Evolutionary conservation across 2,888 invertebrate species (phyloP), one percentile per base, ranked within the genome.

Genomic region (Apamea monoglypha): DNA sequence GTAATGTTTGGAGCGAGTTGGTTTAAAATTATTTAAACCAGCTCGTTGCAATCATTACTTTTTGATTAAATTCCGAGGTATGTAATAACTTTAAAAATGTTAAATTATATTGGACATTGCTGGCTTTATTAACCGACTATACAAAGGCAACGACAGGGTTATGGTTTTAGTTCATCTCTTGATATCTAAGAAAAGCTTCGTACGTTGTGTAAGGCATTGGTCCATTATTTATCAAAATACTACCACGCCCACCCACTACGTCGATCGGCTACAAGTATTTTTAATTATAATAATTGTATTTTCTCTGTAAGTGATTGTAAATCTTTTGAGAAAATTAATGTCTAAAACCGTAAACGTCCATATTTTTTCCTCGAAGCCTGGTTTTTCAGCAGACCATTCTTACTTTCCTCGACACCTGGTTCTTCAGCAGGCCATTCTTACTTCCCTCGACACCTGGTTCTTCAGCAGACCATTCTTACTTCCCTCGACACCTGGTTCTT

Each of bases 21-120:
- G n/a, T n/a, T n/a, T n/a, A n/a, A n/a, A 67, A 36, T 74, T 50
- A 50, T 79, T n/a, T 47, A 47, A 47, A 29, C 32, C 25, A 77
- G 18, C 40, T 36, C 44, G 74, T 68, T 47, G 16, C 2, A 66
- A 74, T 68, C 44, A 32, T 25, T 66, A 80, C 80, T 80, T 68
- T 80, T 81, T 63, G 61, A 81, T 80, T 81, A 74, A 47, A 81
- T 81, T 63, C 61, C 36, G 50, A 12, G n/a, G 25, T 40, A 29
- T 50, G 25, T 40, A 29, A 32, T 40, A 53, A 32, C 68, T 25
- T 29, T 36, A 40, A 25, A 59, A 68, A 67, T 25, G 12, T 32
- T 25, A 18, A 59, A 75, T 50, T 25, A 40, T 18, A 36, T 36
- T 32, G 7, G 18, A 32, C 21, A 25, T 64, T 47, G 18, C 47